These are phyloP conservation scores for Aphelenchoides fujianensis DNA, from an alignment of 1,140 invertebrate genomes.

Conservation along the genomic window DNA sequence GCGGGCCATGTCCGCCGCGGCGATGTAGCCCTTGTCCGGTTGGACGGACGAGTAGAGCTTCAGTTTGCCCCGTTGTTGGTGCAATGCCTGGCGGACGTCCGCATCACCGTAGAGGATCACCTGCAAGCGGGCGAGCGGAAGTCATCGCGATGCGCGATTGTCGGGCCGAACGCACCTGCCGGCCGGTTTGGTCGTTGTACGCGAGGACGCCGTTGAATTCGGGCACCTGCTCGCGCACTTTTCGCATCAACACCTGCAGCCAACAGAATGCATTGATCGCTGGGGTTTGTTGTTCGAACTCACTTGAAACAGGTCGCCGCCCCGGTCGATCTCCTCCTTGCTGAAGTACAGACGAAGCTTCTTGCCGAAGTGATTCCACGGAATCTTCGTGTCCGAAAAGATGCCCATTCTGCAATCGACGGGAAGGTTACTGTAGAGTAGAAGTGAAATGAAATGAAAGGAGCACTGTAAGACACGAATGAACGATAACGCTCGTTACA, in stretches of 20 bases:
- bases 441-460: background rate
- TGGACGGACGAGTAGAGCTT: slow-evolving; percentile 43
- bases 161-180: slow-evolving; percentile 39
- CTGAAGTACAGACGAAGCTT: slow-evolving; percentile 44
- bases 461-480: background rate
- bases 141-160: background rate
- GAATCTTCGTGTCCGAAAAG: slow-evolving; percentile 48
- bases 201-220: slow-evolving; percentile 48
- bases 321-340: slow-evolving; percentile 49
- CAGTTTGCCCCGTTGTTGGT: slow-evolving; percentile 37
- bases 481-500: too few relatives aligned
- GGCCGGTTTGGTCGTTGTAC: slow-evolving; percentile 49
- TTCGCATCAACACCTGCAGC: slow-evolving; percentile 47
- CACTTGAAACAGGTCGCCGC: slow-evolving; percentile 43
- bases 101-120: slow-evolving; percentile 43
- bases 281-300: background rate
- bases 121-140: slow-evolving; percentile 32
- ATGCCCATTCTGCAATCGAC: slow-evolving; percentile 33
- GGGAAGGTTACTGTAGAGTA: background rate
- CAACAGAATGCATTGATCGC: background rate
- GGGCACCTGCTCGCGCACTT: slow-evolving; percentile 39
- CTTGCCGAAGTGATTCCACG: slow-evolving; percentile 53
- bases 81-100: slow-evolving; percentile 40
- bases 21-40: slow-evolving; percentile 47
- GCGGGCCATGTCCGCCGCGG: slow-evolving; percentile 46